These are phyloP conservation scores for Pelecanoides urinatrix DNA, from an alignment of 2,113 vertebrate genomes.

Conservation along the genomic window DNA sequence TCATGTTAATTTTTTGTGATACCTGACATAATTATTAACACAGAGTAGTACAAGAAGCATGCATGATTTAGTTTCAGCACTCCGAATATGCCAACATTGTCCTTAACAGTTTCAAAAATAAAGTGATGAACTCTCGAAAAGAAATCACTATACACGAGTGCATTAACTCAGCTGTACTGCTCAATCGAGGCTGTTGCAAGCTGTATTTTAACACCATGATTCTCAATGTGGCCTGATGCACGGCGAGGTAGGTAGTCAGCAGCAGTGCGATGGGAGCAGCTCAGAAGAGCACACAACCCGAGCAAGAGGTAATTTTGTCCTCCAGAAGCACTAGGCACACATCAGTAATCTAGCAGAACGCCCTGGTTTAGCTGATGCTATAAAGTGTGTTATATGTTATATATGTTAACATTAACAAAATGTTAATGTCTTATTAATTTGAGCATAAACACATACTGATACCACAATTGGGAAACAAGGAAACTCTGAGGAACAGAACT, in stretches of 20 bases:
- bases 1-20: neutral
- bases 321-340: neutral
- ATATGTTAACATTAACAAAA: too few species aligned
- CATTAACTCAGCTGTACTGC: neutral
- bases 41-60: neutral
- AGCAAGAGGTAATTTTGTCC: neutral
- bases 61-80: neutral
- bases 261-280: neutral
- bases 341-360: neutral
- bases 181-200: neutral
- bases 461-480: neutral
- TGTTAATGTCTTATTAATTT: neutral
- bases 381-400: neutral
- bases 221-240: neutral
- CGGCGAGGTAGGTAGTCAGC: neutral
- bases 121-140: neutral
- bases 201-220: neutral
- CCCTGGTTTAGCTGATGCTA: neutral
- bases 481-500: neutral
- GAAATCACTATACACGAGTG: neutral
- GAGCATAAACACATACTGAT: neutral
- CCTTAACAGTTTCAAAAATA: neutral
- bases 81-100: neutral
- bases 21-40: neutral
- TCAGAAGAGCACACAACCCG: neutral